These are phyloP conservation scores for Drosophila flavopinicola DNA, from an alignment of 2,888 invertebrate genomes.

Conservation along the genomic window DNA sequence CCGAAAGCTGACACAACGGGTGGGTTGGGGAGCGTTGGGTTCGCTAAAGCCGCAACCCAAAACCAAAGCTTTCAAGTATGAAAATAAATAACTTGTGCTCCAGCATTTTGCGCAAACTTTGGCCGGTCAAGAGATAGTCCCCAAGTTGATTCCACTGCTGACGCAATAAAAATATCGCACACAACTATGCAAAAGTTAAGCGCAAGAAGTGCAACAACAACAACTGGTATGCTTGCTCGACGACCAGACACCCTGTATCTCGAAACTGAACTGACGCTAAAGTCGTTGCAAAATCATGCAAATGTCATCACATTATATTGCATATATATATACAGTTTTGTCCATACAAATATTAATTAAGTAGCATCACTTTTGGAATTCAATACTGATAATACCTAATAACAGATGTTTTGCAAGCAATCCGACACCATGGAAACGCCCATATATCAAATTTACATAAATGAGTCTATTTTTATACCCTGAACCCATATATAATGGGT, in stretches of 20 bases:
- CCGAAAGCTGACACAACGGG: background rate
- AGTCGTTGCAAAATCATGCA: too few species aligned
- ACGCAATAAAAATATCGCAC: constrained; percentile 42
- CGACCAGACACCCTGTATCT: background rate
- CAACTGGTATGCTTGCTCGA: background rate
- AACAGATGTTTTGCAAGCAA: too few species aligned
- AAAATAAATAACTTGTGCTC: constrained; percentile 67
- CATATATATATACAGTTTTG: too few species aligned
- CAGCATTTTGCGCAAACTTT: constrained; percentile 35
- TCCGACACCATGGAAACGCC: too few species aligned
- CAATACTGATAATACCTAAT: too few species aligned
- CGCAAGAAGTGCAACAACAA: constrained; percentile 24
- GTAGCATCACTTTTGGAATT: too few species aligned
- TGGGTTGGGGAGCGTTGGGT: background rate
- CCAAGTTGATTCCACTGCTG: constrained; percentile 18
- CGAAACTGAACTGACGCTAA: too few species aligned
- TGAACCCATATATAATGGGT: too few species aligned
- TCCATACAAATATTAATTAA: too few species aligned
- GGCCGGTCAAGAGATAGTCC: constrained; percentile 50
- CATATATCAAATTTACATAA: too few species aligned
- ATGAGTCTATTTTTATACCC: too few species aligned
- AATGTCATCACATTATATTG: too few species aligned
- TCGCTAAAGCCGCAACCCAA: constrained; percentile 25
- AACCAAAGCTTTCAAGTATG: constrained; percentile 57
- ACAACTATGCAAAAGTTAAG: constrained; percentile 38